These are phyloP conservation scores for Harlomillsia oculata DNA, from an alignment of 1,140 invertebrate genomes.

Conservation along the genomic window DNA sequence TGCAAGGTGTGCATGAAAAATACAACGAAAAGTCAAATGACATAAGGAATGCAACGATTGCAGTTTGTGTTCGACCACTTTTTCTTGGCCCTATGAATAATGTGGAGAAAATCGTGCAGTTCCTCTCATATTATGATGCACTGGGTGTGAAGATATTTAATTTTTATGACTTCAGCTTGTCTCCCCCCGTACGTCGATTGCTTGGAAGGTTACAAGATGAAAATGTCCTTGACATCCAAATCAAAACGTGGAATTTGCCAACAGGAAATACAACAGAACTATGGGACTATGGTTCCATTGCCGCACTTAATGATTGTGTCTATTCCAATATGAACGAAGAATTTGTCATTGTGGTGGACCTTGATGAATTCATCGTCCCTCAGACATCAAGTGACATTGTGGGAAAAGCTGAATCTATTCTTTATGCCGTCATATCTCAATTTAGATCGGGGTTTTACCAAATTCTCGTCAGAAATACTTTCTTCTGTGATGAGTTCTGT, in stretches of 20 bases:
- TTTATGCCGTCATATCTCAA: no score
- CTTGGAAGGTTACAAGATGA: background rate
- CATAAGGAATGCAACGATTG: background rate
- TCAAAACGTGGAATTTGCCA: conserved; percentile 30
- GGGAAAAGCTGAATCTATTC: no score
- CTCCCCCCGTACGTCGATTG: conserved; percentile 7
- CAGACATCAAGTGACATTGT: conserved; percentile 37
- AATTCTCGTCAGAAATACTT: conserved; percentile 27
- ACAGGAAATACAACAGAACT: conserved; percentile 32
- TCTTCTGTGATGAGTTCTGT: conserved; percentile 34
- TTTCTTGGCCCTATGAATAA: conserved; percentile 31
- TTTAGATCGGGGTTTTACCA: conserved; percentile 8
- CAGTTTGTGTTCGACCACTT: conserved; percentile 26
- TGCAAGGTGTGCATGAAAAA: background rate
- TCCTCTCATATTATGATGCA: conserved; percentile 27
- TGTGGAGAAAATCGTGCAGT: conserved; percentile 19
- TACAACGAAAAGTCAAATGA: background rate
- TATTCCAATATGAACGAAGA: conserved; percentile 77
- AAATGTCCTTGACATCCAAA: background rate
- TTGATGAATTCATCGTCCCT: conserved; percentile 84
- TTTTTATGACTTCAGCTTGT: conserved; percentile 28
- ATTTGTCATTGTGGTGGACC: conserved; percentile 73
- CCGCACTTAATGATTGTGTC: conserved; percentile 83
- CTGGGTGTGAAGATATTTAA: conserved; percentile 25
- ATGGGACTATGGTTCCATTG: conserved; percentile 45